A percentile compares a stretch with the other conserved stretches of the same genome.
Conservation (phyloP, 1,140 invertebrate species). For the Eciton burchellii region DNA sequence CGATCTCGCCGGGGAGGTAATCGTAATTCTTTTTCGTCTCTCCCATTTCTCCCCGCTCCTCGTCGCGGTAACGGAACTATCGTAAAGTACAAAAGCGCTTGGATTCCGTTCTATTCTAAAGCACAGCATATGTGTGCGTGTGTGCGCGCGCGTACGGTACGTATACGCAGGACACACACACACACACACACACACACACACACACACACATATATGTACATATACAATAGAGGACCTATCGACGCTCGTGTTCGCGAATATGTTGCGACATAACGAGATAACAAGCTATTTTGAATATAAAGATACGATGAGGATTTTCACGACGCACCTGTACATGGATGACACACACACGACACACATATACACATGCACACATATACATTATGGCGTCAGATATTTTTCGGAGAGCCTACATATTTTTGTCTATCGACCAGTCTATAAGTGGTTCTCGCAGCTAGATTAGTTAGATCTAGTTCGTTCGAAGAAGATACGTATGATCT, state of each 20-base stretch:
- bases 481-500: not conserved
- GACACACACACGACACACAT: too few species aligned
- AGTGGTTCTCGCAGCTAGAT: slow-evolving; percentile 8
- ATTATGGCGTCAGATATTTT: slow-evolving; percentile 50
- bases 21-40: slow-evolving; percentile 21
- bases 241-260: slow-evolving; percentile 48
- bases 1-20: not conserved
- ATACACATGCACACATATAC: not conserved
- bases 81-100: slow-evolving; percentile 52
- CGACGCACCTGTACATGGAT: too few species aligned
- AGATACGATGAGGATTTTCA: slow-evolving; percentile 34
- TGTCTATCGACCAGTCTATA: slow-evolving; percentile 33
- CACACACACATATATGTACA: too few species aligned
- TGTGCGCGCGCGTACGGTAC: too few species aligned
- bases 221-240: slow-evolving; percentile 25
- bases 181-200: too few species aligned
- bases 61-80: slow-evolving; percentile 25
- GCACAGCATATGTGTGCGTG: too few species aligned
- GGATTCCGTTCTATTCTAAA: slow-evolving; percentile 48
- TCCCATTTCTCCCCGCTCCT: too few species aligned
- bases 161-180: too few species aligned
- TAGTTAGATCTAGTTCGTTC: slow-evolving; percentile 44
- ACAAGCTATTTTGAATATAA: slow-evolving; percentile 47
- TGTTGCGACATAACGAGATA: slow-evolving; percentile 31
- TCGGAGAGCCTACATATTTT: slow-evolving; percentile 60